These are phyloP conservation scores for Nasalis larvatus DNA, from an alignment of 2,113 vertebrate genomes.

Conservation along the genomic window DNA sequence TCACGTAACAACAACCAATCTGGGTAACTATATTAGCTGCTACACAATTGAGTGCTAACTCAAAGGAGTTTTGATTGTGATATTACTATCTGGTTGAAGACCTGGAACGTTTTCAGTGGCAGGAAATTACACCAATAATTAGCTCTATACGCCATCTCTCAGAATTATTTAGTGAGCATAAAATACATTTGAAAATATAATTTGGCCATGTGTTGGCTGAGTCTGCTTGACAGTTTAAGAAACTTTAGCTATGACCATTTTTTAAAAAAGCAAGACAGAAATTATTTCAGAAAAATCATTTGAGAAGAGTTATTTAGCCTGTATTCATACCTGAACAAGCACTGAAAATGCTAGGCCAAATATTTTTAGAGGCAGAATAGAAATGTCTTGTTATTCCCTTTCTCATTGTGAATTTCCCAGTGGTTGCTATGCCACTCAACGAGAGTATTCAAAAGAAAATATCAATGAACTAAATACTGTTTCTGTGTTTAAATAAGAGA, in stretches of 20 bases:
- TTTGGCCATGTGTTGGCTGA: background rate
- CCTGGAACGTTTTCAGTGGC: background rate
- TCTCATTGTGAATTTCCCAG: background rate
- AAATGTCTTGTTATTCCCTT: constrained; percentile 20
- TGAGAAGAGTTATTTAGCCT: background rate
- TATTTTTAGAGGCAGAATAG: constrained; percentile 41
- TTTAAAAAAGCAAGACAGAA: background rate
- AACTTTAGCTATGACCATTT: background rate
- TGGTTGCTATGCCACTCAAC: constrained; percentile 13
- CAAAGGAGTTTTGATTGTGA: background rate
- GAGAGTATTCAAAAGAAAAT: constrained; percentile 4
- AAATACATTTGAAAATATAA: constrained; percentile 20
- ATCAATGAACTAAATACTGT: background rate
- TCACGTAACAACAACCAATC: background rate
- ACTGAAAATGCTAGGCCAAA: constrained; percentile 2
- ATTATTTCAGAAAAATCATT: background rate
- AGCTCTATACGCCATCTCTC: background rate
- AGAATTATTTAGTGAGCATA: constrained; percentile 19
- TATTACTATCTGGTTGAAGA: background rate
- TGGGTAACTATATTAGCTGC: background rate
- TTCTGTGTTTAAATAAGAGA: constrained; percentile 22
- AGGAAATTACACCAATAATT: background rate
- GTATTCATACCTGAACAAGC: background rate
- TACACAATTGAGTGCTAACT: background rate
- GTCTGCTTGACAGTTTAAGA: constrained; percentile 40